A percentile compares a stretch with the other conserved stretches of the same genome.
These are phyloP conservation scores for Helicolenus hilgendorfi DNA, from an alignment of 2,797 vertebrate genomes.

Conservation along the genomic window DNA sequence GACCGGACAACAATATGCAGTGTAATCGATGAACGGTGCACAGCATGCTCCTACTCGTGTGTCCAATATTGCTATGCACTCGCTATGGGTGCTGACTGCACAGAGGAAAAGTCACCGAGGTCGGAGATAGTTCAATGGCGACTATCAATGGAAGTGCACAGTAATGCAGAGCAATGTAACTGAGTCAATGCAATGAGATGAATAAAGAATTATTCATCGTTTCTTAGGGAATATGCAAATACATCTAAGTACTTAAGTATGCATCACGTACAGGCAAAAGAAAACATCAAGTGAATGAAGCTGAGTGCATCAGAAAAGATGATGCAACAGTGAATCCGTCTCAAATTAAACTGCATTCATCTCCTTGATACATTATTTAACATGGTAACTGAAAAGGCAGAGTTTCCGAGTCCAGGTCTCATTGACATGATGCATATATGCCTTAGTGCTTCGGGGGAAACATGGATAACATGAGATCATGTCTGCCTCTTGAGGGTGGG, in stretches of 20 bases:
- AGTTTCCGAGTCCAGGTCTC: constrained; percentile 66
- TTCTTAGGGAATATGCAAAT: constrained; percentile 41
- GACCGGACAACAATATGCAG: constrained; percentile 52
- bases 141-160: constrained; percentile 36
- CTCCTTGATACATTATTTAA: constrained; percentile 88
- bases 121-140: constrained; percentile 68
- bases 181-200: constrained; percentile 24
- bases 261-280: constrained; percentile 39
- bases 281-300: constrained; percentile 48
- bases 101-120: constrained; percentile 65
- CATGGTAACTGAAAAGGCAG: constrained; percentile 70
- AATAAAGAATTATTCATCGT: constrained; percentile 28
- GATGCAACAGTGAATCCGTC: constrained; percentile 61
- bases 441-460: constrained; percentile 81
- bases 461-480: constrained; percentile 88
- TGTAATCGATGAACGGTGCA: constrained; percentile 77
- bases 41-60: constrained; percentile 59
- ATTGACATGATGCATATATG: constrained; percentile 78
- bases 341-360: constrained; percentile 78
- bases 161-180: constrained; percentile 39
- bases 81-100: constrained; percentile 73
- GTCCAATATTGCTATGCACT: constrained; percentile 70
- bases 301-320: constrained; percentile 37
- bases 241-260: constrained; percentile 39
- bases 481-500: constrained; percentile 76